phyloP scores from a whole-genome alignment of 2,797 vertebrate species.

The Dallia pectoralis region DNA sequence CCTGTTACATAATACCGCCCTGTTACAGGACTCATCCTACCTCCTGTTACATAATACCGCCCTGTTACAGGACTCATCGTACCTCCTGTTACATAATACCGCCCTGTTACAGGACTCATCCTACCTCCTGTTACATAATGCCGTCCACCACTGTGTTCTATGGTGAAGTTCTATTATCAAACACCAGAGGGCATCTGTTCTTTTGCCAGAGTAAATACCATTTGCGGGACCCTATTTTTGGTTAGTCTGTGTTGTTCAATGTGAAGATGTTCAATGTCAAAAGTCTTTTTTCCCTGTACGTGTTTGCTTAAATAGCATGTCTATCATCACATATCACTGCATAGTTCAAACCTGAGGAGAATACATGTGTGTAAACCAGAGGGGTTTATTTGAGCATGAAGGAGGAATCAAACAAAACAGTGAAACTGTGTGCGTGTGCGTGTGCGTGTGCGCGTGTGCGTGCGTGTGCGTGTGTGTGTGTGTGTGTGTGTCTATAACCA shows the following conservation, averaged over 20 bases:
- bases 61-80: too few relatives aligned
- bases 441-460: constrained; percentile 17
- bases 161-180: neutral
- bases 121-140: too few relatives aligned
- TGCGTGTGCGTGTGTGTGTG: constrained; percentile 16
- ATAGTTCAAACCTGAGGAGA: neutral
- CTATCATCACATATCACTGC: neutral
- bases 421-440: constrained; percentile 9
- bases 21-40: too few relatives aligned
- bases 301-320: neutral
- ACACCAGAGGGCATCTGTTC: neutral
- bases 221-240: neutral
- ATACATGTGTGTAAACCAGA: neutral
- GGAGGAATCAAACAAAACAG: constrained; percentile 3
- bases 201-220: neutral
- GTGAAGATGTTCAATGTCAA: neutral
- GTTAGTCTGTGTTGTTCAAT: neutral
- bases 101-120: too few relatives aligned
- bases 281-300: neutral
- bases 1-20: too few relatives aligned
- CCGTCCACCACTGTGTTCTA: neutral
- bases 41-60: too few relatives aligned
- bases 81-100: too few relatives aligned
- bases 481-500: constrained; percentile 29
- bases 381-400: neutral